Percentiles rank a stretch among this genome's conserved stretches.
These are phyloP conservation scores for Alcedo quadribrachys DNA, from an alignment of 2,797 vertebrate species.

Conservation along the genomic window DNA sequence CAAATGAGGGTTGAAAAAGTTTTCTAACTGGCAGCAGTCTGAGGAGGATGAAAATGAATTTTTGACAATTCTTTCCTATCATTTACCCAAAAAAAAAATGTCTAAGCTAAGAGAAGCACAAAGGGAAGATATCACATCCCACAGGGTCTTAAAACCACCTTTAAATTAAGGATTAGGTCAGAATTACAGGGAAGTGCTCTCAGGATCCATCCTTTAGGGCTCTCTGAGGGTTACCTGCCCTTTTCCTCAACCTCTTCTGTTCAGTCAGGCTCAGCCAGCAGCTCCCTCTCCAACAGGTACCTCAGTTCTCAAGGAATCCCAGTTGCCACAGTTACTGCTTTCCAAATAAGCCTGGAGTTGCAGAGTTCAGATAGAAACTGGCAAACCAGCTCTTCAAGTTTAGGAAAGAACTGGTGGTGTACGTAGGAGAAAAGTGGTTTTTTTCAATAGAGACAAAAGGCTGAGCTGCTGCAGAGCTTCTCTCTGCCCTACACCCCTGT, in stretches of 20 bases:
- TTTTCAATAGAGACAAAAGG: background rate
- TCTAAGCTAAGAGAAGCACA: background rate
- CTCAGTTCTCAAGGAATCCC: background rate
- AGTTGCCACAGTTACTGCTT: background rate
- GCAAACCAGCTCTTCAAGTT: background rate
- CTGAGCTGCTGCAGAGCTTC: background rate
- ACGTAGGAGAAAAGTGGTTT: background rate
- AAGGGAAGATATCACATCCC: background rate
- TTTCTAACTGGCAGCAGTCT: background rate
- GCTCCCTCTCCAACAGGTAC: background rate
- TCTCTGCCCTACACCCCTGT: background rate
- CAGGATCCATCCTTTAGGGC: background rate
- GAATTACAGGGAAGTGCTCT: background rate
- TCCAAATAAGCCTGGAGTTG: background rate
- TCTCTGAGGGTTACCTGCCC: rapidly evolving
- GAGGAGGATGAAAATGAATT: background rate
- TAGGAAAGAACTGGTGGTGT: background rate
- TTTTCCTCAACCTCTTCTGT: background rate
- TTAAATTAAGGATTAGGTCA: background rate
- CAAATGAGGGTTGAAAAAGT: background rate
- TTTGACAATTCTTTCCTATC: background rate
- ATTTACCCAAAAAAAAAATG: background rate
- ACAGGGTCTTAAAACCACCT: background rate
- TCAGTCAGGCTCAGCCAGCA: background rate
- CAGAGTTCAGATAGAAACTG: background rate